A percentile compares a stretch with the other conserved stretches of the same genome.
These are phyloP conservation scores for Triplophysa dalaica DNA, from an alignment of 2,113 vertebrate species.

Conservation along the genomic window DNA sequence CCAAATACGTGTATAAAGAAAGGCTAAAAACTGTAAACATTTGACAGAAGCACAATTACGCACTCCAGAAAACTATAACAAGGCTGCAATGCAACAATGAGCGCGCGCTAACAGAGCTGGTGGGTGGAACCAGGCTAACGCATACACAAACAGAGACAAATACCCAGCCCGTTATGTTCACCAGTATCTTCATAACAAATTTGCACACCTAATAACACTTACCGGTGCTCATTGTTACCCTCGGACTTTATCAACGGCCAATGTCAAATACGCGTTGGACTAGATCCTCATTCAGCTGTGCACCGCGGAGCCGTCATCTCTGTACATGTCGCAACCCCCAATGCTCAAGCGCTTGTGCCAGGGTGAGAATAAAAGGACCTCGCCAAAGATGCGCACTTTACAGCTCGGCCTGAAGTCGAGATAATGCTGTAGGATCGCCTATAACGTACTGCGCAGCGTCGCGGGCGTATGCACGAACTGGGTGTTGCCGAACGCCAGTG, in stretches of 20 bases:
- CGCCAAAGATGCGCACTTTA: neutral
- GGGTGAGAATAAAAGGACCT: neutral
- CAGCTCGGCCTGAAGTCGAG: neutral
- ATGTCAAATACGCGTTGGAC: slow-evolving; percentile 23
- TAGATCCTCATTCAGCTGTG: slow-evolving; percentile 52
- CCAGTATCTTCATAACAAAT: neutral
- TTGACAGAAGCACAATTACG: slow-evolving; percentile 8
- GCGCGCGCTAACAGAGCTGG: slow-evolving; percentile 23
- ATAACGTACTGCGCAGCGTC: slow-evolving; percentile 10
- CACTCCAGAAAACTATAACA: neutral
- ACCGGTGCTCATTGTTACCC: slow-evolving; percentile 60
- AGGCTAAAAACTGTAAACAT: neutral
- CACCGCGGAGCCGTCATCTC: slow-evolving; percentile 9
- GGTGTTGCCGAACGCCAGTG: slow-evolving; percentile 62
- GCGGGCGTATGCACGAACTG: slow-evolving; percentile 40
- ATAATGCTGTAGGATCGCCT: neutral
- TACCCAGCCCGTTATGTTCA: neutral
- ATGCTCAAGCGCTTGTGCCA: neutral
- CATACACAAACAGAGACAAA: neutral
- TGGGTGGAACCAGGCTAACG: neutral
- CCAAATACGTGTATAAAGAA: neutral
- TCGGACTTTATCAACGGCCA: slow-evolving; percentile 3
- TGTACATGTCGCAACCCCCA: neutral
- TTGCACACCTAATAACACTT: slow-evolving; percentile 36
- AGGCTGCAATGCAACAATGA: slow-evolving; percentile 50